Conservation (phyloP, 2,797 vertebrate genomes). For the Silurus aristotelis region DNA sequence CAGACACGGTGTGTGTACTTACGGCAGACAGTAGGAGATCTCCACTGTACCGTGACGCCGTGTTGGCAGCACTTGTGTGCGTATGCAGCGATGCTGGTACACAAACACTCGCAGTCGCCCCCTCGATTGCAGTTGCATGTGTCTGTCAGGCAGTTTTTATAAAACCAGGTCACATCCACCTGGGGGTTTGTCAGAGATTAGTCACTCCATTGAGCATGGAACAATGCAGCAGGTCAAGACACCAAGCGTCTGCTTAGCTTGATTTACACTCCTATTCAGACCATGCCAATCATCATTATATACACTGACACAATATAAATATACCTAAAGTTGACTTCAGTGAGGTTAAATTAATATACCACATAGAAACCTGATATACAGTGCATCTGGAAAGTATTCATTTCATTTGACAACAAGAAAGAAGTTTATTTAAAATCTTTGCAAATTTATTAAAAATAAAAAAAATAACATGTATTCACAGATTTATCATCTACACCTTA, state of each 20-base stretch:
- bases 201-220: conserved; percentile 64
- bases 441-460: too few species aligned
- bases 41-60: conserved; percentile 87
- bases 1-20: conserved; percentile 64
- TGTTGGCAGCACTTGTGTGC: conserved; percentile 97
- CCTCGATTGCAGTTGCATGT: conserved; percentile 97
- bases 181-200: conserved; percentile 61
- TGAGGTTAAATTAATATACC: too few species aligned
- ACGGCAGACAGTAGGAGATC: conserved; percentile 89
- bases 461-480: too few species aligned
- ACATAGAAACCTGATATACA: too few species aligned
- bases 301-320: conserved; percentile 14
- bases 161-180: conserved; percentile 98
- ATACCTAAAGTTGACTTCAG: neutral
- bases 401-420: too few species aligned
- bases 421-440: too few species aligned
- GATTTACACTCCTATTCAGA: conserved; percentile 13
- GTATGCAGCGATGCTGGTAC: conserved; percentile 92
- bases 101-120: conserved; percentile 95
- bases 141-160: conserved; percentile 96
- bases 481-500: too few species aligned
- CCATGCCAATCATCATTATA: conserved; percentile 18
- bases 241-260: conserved; percentile 15
- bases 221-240: conserved; percentile 56
- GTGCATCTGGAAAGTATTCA: too few species aligned